These are phyloP conservation scores for Sphyrna mokarran DNA, from an alignment of 2,113 vertebrate genomes.

Conservation along the genomic window DNA sequence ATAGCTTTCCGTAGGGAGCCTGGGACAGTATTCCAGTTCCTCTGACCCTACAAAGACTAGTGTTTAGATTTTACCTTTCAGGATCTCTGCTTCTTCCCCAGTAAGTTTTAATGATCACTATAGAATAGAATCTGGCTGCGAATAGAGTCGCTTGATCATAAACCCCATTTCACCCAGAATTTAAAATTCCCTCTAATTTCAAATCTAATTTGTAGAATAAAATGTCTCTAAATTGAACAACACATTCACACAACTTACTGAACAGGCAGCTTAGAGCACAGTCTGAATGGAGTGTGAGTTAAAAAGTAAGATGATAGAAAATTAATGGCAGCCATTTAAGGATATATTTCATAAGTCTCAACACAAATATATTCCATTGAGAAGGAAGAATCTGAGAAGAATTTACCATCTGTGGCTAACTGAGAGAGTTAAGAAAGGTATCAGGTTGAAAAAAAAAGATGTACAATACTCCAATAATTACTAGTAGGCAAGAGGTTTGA, in stretches of 20 bases:
- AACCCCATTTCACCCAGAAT: neutral
- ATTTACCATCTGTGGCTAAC: neutral
- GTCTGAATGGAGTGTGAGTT: neutral
- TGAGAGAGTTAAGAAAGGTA: neutral
- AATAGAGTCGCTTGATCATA: neutral
- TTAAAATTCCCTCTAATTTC: neutral
- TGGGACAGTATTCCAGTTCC: neutral
- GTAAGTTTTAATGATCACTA: neutral
- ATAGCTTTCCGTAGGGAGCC: neutral
- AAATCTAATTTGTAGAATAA: neutral
- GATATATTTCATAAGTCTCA: neutral
- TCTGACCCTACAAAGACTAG: neutral
- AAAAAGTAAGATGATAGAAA: neutral
- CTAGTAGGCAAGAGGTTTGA: neutral
- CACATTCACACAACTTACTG: neutral
- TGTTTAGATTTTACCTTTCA: neutral
- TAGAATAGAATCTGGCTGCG: neutral
- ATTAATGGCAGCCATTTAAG: neutral
- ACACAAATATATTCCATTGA: neutral
- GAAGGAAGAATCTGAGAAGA: neutral
- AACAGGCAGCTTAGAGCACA: neutral
- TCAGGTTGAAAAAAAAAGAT: neutral
- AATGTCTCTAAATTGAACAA: neutral
- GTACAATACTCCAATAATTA: neutral
- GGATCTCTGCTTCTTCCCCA: too few species aligned